These are phyloP conservation scores for Aspidapion aeneum DNA, from an alignment of 2,888 invertebrate species.

Conservation along the genomic window DNA sequence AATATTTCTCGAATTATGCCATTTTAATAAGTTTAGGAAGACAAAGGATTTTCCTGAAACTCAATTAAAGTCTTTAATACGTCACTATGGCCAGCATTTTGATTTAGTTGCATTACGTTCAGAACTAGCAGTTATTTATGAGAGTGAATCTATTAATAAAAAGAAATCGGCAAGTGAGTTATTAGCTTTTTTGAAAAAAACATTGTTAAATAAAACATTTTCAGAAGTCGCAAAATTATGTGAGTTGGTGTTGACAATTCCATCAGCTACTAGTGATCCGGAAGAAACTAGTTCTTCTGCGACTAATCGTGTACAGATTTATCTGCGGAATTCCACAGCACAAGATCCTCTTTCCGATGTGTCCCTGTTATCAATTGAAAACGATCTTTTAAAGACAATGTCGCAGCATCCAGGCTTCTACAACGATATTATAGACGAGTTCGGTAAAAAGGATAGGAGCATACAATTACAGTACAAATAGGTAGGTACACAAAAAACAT, in stretches of 20 bases:
- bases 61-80: conserved; percentile 3
- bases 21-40: conserved; percentile 3
- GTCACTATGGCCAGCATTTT: conserved; percentile 8
- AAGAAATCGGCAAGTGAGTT: not conserved
- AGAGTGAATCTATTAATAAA: not conserved
- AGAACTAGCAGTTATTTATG: conserved; percentile 8
- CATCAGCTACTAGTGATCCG: conserved; percentile 17
- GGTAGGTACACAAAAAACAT: not conserved
- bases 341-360: conserved; percentile 6
- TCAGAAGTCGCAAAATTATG: conserved; percentile 10
- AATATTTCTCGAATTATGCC: conserved; percentile 14
- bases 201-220: not conserved
- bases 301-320: conserved; percentile 9
- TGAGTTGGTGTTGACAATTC: conserved; percentile 17
- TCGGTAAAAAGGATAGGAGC: conserved; percentile 17
- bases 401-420: conserved; percentile 14
- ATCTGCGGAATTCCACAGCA: conserved; percentile 9
- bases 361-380: conserved; percentile 9
- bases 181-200: conserved; percentile 6
- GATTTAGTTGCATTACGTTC: conserved; percentile 1
- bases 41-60: conserved; percentile 2
- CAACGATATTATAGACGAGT: conserved; percentile 22
- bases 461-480: conserved; percentile 18
- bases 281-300: conserved; percentile 11
- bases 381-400: not conserved